Evolutionary conservation across 2,797 vertebrate genomes (phyloP), one percentile per base, ranked within the genome.

Genomic region (Eulemur albifrons): DNA sequence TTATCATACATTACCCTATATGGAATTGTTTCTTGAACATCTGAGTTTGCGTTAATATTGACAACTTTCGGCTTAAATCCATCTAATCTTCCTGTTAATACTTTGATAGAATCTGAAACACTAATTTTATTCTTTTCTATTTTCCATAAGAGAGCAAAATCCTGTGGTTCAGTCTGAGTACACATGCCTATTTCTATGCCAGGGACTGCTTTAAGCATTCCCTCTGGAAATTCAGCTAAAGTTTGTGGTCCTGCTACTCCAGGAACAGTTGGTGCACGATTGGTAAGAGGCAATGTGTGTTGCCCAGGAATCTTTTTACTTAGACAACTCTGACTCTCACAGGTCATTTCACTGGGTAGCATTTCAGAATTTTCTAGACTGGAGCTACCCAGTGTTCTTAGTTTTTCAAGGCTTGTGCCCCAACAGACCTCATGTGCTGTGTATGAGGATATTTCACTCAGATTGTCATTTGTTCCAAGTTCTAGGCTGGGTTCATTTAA

Each of bases 61-160:
- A 98, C 63, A 9, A 97, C 35, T 97, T 99, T 98, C 0, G 99
- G 99, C 96, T 99, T 98, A 96, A 99, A 99, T 79, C 98, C 98
- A 50, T 98, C 98, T 40, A 99, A 77, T 93, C 98, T 98, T 67
- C 99, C 99, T 45, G 89, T 96, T 93, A 99, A 38, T 10, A 99
- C 88, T 97, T 97, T 98, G 67, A 97, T 1, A 72, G 98, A 98
- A 69, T 97, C 96, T 21, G 97, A 97, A 96, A 98, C 95, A 97
- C 97, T 88, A 59, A 96, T 98, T 76, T 97, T 98, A 84, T 97
- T 98, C 52, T 82, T 98, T 98, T 99, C 99, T 79, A 99, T 97
- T 95, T 99, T 99, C 99, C 99, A 99, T 48, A 99, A 98, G 0
- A 99, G 95, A 91, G 99, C 99, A 98, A 99, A 99, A 97, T 99